phyloP scores from a whole-genome alignment of 1,140 invertebrate species.

The Chelonus insularis region DNA sequence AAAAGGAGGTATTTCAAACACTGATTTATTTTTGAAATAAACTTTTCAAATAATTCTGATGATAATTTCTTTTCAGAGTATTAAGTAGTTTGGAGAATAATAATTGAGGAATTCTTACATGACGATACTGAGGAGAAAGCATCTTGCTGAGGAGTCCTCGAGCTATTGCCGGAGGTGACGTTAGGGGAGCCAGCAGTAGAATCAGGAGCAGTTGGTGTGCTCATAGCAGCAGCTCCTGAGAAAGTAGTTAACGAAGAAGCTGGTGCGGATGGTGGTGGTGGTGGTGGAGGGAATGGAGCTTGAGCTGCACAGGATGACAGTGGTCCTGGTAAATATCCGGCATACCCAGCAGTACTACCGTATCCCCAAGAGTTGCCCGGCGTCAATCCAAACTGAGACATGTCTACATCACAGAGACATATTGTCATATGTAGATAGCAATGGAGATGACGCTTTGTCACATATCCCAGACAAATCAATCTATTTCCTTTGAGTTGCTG shows the following conservation, averaged over 20 bases:
- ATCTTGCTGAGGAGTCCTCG: conserved; percentile 48
- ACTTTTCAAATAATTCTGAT: too few species aligned
- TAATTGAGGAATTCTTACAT: conserved; percentile 42
- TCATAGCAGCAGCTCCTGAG: conserved; percentile 58
- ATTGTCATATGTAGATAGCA: not conserved
- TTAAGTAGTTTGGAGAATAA: not conserved
- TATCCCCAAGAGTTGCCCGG: conserved; percentile 83
- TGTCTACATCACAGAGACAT: conserved; percentile 61
- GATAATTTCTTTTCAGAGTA: too few species aligned
- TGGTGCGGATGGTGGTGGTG: conserved; percentile 65
- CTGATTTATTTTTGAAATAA: too few species aligned
- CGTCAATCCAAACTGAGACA: conserved; percentile 77
- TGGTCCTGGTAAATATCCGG: conserved; percentile 71
- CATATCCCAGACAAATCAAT: conserved; percentile 9
- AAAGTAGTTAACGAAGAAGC: conserved; percentile 66
- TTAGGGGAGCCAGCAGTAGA: conserved; percentile 65
- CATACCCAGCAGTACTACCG: conserved; percentile 77
- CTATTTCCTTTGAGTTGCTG: conserved; percentile 5
- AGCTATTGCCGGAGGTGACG: conserved; percentile 44
- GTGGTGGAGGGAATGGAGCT: conserved; percentile 68
- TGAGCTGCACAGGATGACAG: conserved; percentile 65
- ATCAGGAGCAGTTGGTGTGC: conserved; percentile 67
- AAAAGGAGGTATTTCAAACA: too few species aligned
- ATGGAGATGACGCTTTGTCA: conserved; percentile 13
- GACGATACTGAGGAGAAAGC: conserved; percentile 53